Percentiles rank a stretch among this genome's conserved stretches.
These are phyloP conservation scores for Fregata magnificens DNA, from an alignment of 2,113 vertebrate genomes.

Conservation along the genomic window DNA sequence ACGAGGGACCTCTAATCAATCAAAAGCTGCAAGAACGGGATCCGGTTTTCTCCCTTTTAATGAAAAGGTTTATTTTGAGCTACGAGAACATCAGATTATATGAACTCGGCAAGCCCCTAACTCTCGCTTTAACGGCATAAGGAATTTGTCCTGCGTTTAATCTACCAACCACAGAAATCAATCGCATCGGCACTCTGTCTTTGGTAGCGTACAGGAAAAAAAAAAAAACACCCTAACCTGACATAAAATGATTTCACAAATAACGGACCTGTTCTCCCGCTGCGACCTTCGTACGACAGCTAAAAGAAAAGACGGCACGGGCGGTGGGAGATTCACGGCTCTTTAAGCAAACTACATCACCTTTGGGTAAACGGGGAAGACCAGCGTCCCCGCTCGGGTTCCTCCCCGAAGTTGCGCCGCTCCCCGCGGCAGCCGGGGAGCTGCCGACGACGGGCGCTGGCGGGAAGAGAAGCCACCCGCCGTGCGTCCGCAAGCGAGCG, in stretches of 20 bases:
- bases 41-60: background rate
- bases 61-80: background rate
- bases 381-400: background rate
- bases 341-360: background rate
- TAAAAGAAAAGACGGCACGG: background rate
- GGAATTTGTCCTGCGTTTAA: background rate
- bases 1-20: background rate
- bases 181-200: background rate
- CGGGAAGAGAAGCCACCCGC: background rate
- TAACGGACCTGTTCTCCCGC: background rate
- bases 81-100: background rate
- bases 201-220: background rate
- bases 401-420: background rate
- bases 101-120: background rate
- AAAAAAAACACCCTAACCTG: background rate
- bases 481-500: too few species aligned
- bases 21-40: background rate
- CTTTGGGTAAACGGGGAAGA: background rate
- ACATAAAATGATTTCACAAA: background rate
- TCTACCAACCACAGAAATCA: background rate
- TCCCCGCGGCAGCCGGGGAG: background rate
- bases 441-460: background rate
- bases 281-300: background rate
- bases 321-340: background rate
- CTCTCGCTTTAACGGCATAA: background rate